Evolutionary conservation across 2,888 invertebrate genomes (phyloP), one percentile per base, ranked within the genome.

Genomic region (Microctonus hyperodae): DNA sequence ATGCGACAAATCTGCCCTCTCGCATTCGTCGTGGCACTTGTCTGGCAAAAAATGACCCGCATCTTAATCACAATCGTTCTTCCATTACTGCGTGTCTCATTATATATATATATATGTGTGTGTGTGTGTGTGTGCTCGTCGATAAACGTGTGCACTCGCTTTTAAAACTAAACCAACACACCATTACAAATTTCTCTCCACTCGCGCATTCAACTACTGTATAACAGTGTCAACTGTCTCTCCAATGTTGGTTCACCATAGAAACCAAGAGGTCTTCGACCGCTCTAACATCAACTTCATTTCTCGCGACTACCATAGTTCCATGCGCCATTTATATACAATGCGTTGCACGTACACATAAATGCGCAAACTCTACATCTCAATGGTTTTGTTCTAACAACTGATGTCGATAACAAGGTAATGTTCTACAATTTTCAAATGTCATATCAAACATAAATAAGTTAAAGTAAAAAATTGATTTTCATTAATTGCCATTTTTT

Each of bases 201-300:
- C 16, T 2, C 16, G 44, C 7, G 9, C 16, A 44, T 44, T 44
- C 44, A 44, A 16, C 44, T 9, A 16, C 16, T 44, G 44, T 44
- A 20, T 44, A 44, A n/a, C 28, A 28, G 44, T 20, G 44, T 16
- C 44, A 44, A 44, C 44, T 44, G 44, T 44, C 16, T 6, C 16
- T 20, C n/a, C n/a, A n/a, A n/a, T n/a, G n/a, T 44, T 16, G 20
- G 57, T 64, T 65, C 61, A 53, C 69, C 63, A 51, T 25, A 62
- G 68, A 58, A 63, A 59, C 35, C 33, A 37, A 20, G 35, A 50
- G 69, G 69, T 67, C 71, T 69, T 69, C 67, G 72, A 71, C 69
- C 69, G 69, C 70, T 71, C 63, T 61, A 63, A 69, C 64, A 56
- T 50, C 35, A 59, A 61, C 44, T 61, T 56, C 51, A 22, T 37